These are phyloP conservation scores for Bufo gargarizans DNA, from an alignment of 2,113 vertebrate genomes.

Conservation along the genomic window DNA sequence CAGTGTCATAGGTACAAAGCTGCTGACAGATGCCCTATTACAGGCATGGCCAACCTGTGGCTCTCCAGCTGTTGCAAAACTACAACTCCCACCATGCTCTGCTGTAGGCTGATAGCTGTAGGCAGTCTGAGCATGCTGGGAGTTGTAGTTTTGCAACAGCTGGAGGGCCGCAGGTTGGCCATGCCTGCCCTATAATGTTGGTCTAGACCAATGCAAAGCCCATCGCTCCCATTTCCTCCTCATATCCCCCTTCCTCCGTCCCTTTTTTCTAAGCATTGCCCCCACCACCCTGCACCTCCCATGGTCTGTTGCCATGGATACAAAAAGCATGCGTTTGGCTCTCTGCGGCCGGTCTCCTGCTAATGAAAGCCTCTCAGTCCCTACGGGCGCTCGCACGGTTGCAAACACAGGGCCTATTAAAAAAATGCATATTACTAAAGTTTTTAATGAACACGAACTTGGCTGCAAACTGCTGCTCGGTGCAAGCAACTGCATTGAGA, in stretches of 20 bases:
- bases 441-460: slow-evolving; percentile 38
- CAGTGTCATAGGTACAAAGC: too few species aligned
- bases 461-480: slow-evolving; percentile 12
- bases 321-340: slow-evolving; percentile 14
- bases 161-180: too few species aligned
- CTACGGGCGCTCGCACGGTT: slow-evolving; percentile 11
- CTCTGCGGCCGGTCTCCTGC: slow-evolving; percentile 5
- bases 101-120: too few species aligned
- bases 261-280: neutral
- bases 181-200: too few species aligned
- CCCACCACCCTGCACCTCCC: neutral
- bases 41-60: too few species aligned
- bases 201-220: too few species aligned
- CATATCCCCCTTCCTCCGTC: neutral
- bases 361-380: slow-evolving; percentile 44
- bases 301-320: slow-evolving; percentile 27
- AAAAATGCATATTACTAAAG: slow-evolving; percentile 47
- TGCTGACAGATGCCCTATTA: too few species aligned
- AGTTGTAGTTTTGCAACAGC: too few species aligned
- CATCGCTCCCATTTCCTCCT: neutral
- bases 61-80: too few species aligned
- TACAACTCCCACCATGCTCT: too few species aligned
- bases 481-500: neutral
- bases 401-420: slow-evolving; percentile 35
- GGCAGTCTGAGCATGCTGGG: too few species aligned